Base-by-base conservation (phyloP, 2,113 vertebrate species). In the Syngnathus scovelli region DNA sequence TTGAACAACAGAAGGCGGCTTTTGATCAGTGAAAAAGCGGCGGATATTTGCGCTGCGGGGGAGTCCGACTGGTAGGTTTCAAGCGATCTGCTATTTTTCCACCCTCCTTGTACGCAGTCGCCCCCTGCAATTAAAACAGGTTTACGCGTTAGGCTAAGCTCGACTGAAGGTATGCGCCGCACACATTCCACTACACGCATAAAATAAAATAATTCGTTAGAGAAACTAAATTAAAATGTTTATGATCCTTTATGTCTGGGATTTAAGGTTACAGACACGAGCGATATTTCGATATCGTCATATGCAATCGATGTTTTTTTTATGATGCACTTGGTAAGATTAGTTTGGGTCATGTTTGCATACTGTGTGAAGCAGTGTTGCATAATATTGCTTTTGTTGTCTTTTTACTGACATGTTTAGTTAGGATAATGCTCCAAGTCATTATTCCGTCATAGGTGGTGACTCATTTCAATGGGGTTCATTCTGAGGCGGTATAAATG, bases 21-120 rank as follows among this genome's bases (percentile, higher is more conserved):
- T 61, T 41, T 39, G 8, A 12, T 19, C 9, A 3, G 55, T 23
- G 64, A 23, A 54, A 51, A 63, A 44, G 2, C 0, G 46, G 21
- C 23, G 27, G 33, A 37, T 18, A 52, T 44, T 51, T 33, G 16
- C 23, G 61, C 49, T 6, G 9, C 37, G 36, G n/a, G 15, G 11
- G 15, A 39, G 10, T 10, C 71, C 33, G 44, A 75, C 67, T 46
- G 76, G 78, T 71, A 80, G 67, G 86, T 88, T 55, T 70, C 46
- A 68, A 27, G n/a, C 19, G n/a, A 58, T 58, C 39, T 12, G 41
- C 16, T 13, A 19, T 43, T 56, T 19, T 54, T 15, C 27, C 23
- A 13, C 27, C 52, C 21, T 10, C n/a, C 27, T 36, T 16, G 54
- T 51, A 43, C 54, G 43, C 52, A 36, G 49, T 55, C 68, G 56